Percentiles rank a stretch among this genome's conserved stretches.
Conservation (phyloP, 2,797 vertebrate species). For the Schizopygopsis malacanthus region DNA sequence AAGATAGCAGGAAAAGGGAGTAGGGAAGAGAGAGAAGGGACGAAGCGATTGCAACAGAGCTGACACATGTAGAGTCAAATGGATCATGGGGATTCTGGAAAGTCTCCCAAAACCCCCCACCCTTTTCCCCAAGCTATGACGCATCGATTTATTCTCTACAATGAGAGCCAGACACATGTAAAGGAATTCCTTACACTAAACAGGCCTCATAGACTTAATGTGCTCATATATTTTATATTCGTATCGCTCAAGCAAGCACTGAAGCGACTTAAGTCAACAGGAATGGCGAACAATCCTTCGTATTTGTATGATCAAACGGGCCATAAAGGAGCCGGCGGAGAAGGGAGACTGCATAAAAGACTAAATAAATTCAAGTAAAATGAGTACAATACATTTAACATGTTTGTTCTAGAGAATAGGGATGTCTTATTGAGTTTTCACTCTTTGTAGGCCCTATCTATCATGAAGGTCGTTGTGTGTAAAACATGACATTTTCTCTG, state of each 20-base stretch:
- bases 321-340: conserved; percentile 1
- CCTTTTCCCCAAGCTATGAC: conserved; percentile 52
- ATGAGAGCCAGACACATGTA: conserved; percentile 51
- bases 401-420: conserved; percentile 10
- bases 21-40: conserved; percentile 44
- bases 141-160: conserved; percentile 58
- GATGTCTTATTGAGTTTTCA: background rate
- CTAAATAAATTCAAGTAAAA: conserved; percentile 35
- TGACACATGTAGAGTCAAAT: conserved; percentile 52
- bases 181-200: conserved; percentile 37
- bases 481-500: background rate
- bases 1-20: conserved; percentile 46
- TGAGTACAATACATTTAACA: conserved; percentile 25
- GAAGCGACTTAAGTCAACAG: conserved; percentile 11
- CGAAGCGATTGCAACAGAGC: conserved; percentile 57
- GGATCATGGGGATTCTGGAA: conserved; percentile 59
- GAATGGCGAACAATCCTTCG: conserved; percentile 36
- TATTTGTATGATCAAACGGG: conserved; percentile 47
- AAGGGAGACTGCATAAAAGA: conserved; percentile 6
- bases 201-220: conserved; percentile 48
- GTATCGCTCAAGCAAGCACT: conserved; percentile 43
- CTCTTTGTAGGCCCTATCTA: background rate
- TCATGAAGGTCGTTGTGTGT: background rate
- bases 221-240: conserved; percentile 34
- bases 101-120: conserved; percentile 50